Evolutionary conservation across 2,888 invertebrate genomes (phyloP), one percentile per base, ranked within the genome.

Genomic region (Monochamus alternatus): DNA sequence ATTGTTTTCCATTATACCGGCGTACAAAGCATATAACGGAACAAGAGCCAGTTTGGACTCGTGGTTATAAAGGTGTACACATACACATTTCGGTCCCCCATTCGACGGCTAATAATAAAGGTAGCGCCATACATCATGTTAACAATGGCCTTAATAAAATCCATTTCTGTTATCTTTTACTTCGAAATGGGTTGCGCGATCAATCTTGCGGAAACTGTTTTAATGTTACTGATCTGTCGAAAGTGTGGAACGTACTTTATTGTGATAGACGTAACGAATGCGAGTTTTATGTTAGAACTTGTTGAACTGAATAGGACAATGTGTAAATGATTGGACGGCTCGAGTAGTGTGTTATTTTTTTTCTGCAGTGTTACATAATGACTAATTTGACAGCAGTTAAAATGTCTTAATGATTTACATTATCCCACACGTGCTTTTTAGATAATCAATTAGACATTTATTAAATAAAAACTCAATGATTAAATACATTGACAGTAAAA

Each of bases 111-210:
- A 55, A 14, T 55, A 55, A 14, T 55, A 55, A 55, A 55, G 55
- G 55, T 22, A 55, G 55, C 12, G 22, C 55, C n/a, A 55, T 55
- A 55, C 55, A 55, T 55, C 55, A 55, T 55, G 55, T 55, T 22
- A 55, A 55, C 55, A 55, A 55, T 55, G 22, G 55, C 55, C 55
- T 55, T 55, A 55, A 55, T 55, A 55, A 55, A 55, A 55, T 55
- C 55, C 55, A 55, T n/a, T 55, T 55, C 14, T 55, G 55, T 55
- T 55, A 55, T 55, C 55, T 55, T 55, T 47, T 47, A 47, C 47
- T 12, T 12, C 14, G 12, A 55, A 55, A 55, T 55, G 55, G 14
- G 55, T 55, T 55, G 10, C 55, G 55, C 55, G 14, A 55, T 55
- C 55, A 55, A 55, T 55, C 55, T 55, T 55, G 14, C 14, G 55